Evolutionary conservation across 2,113 vertebrate genomes (phyloP), one percentile per base, ranked within the genome.

Genomic region (Chaenocephalus aceratus): DNA sequence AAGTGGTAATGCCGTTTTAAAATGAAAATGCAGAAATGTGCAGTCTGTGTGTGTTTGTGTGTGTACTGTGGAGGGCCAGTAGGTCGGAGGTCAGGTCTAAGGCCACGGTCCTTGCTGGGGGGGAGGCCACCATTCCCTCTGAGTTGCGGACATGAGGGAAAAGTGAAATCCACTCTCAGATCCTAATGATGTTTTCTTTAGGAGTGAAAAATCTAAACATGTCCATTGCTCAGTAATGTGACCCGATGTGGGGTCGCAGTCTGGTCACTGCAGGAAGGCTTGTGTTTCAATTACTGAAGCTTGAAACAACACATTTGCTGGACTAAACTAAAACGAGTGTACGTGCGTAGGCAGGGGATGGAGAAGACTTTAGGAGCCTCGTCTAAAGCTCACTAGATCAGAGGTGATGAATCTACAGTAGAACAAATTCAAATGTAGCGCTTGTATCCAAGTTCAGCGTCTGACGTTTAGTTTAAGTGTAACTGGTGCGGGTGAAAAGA

Each of bases 161-260:
- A 93, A 92, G 91, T 88, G 89, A 89, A 90, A 92, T 87, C 87
- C 83, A 83, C 79, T 89, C 91, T 86, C 80, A 83, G 79, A 89
- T 93, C 88, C 92, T 93, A 92, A 91, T 89, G 90, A 92, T 92
- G 91, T 94, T 94, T 93, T 91, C 89, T 91, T 92, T 92, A 52
- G 85, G 90, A 91, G 77, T 81, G 85, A 92, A 93, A 90, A 92
- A 94, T 92, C 90, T 90, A 93, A 95, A 94, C 92, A 93, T 86
- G 87, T 89, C 94, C 90, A 82, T 86, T 80, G 88, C 91, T 90
- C 85, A 83, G 93, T 94, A 94, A 95, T 60, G 86, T 85, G 93
- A 95, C 92, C 92, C 89, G 41, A 61, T 73, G 73, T 71, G 85
- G 82, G 92, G 94, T 94, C 88, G 62, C 65, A 49, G 91, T 89